phyloP scores from a whole-genome alignment of 2,797 vertebrate species.

The Acipenser ruthenus region DNA sequence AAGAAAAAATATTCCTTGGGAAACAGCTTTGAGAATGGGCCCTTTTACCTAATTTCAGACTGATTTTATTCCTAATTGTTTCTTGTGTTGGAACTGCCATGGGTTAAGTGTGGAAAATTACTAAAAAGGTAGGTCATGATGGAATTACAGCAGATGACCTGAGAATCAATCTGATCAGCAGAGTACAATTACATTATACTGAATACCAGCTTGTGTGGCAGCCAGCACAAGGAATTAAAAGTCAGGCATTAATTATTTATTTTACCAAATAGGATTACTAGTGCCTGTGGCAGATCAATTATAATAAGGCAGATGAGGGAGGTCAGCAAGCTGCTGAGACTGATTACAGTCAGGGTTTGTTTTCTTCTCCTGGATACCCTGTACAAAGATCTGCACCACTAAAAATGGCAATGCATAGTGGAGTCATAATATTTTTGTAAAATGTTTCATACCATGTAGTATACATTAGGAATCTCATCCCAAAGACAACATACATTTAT shows the following conservation, averaged over 20 bases:
- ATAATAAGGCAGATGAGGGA: not conserved
- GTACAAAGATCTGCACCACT: not conserved
- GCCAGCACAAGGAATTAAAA: not conserved
- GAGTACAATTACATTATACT: not conserved
- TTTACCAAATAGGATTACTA: slow-evolving; percentile 1
- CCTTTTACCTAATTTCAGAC: too few relatives aligned
- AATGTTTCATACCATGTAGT: too few relatives aligned
- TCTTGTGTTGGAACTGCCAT: not conserved
- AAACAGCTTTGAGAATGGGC: too few relatives aligned
- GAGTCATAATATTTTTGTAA: too few relatives aligned
- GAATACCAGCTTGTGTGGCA: not conserved
- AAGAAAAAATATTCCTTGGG: too few relatives aligned
- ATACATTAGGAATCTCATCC: too few relatives aligned
- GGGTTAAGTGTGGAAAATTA: not conserved
- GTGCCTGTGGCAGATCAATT: slow-evolving; percentile 1
- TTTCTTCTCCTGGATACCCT: not conserved
- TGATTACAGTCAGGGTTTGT: not conserved
- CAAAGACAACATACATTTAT: too few relatives aligned
- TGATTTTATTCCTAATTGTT: too few relatives aligned
- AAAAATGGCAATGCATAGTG: not conserved
- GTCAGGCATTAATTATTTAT: not conserved
- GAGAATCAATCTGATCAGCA: not conserved
- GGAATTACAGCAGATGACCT: not conserved
- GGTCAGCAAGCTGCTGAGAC: not conserved
- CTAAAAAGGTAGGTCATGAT: not conserved